phyloP scores from a whole-genome alignment of 30 jellyfish, hydroid and myxozoan species.

The Mastigias papua region DNA sequence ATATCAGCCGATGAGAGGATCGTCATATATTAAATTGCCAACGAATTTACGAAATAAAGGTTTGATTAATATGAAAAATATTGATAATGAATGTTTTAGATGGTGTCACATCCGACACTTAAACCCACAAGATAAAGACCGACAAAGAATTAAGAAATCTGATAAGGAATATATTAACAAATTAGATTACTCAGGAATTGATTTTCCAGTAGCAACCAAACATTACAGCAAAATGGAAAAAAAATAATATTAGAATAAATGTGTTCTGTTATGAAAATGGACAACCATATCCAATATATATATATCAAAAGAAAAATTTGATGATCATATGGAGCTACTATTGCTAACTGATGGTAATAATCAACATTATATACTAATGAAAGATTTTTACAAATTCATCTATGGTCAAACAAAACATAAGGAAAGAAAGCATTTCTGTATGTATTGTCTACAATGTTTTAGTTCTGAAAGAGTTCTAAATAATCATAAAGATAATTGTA shows the following conservation, averaged over 20 bases:
- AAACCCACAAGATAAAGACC: slow-evolving; percentile 47
- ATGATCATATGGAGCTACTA: slow-evolving; percentile 39
- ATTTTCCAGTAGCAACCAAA: slow-evolving; percentile 47
- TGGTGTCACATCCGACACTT: slow-evolving; percentile 15
- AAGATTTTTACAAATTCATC: slow-evolving; percentile 19
- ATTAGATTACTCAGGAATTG: slow-evolving; percentile 63
- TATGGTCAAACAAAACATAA: slow-evolving; percentile 28
- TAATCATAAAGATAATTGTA: slow-evolving; percentile 44
- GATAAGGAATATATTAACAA: slow-evolving; percentile 40
- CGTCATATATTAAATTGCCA: slow-evolving; percentile 52
- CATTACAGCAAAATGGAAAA: slow-evolving; percentile 12
- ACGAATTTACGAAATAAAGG: slow-evolving; percentile 39
- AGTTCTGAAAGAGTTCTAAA: no score
- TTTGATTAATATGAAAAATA: slow-evolving; percentile 16
- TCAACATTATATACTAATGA: slow-evolving; percentile 47
- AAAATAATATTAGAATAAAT: slow-evolving; percentile 43
- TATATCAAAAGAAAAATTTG: slow-evolving; percentile 34
- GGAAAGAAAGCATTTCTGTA: no score
- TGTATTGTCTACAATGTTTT: no score
- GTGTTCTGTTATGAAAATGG: slow-evolving; percentile 59
- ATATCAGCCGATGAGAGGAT: slow-evolving; percentile 50
- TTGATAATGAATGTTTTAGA: slow-evolving; percentile 25
- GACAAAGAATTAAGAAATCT: slow-evolving; percentile 44
- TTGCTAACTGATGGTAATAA: slow-evolving; percentile 32
- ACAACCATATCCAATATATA: slow-evolving; percentile 41